phyloP scores from a whole-genome alignment of 2,888 invertebrate genomes.

The Netelia melanura region DNA sequence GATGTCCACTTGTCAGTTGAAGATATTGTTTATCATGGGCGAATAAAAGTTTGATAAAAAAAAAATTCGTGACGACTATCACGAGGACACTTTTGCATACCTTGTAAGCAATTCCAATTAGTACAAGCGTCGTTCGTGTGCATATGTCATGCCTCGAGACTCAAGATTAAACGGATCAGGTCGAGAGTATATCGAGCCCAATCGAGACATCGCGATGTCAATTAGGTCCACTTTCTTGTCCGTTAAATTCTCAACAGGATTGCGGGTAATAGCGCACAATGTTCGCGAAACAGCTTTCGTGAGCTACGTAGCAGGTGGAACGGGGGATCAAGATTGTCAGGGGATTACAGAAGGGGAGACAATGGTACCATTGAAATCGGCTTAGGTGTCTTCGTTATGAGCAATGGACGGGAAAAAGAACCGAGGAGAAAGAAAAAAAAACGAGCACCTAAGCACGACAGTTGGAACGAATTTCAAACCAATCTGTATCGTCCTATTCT shows the following conservation, averaged over 20 bases:
- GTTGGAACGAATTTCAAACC: too few species aligned
- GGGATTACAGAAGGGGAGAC: conserved; percentile 25
- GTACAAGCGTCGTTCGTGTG: conserved; percentile 4
- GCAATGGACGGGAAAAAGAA: not conserved
- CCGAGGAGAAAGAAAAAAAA: not conserved
- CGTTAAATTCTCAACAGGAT: conserved; percentile 30
- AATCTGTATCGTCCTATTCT: not conserved
- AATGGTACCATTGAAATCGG: conserved; percentile 21
- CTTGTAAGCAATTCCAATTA: conserved; percentile 22
- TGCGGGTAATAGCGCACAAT: not conserved
- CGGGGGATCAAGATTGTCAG: conserved; percentile 24
- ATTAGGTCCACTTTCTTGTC: conserved; percentile 23
- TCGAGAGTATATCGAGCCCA: conserved; percentile 20
- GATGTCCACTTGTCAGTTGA: too few species aligned
- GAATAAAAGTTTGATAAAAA: too few species aligned
- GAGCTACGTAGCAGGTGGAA: not conserved
- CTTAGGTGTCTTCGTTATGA: conserved; percentile 24
- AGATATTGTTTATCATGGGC: too few species aligned
- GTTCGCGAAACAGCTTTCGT: conserved; percentile 2
- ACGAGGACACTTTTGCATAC: not conserved
- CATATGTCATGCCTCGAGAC: conserved; percentile 4
- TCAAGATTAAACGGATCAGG: conserved; percentile 14
- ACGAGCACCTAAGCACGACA: not conserved
- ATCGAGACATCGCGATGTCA: conserved; percentile 41
- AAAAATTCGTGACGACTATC: not conserved